Evolutionary conservation across 2,113 vertebrate species (phyloP), one percentile per base, ranked within the genome.

Genomic region (Pundamilia nyererei): DNA sequence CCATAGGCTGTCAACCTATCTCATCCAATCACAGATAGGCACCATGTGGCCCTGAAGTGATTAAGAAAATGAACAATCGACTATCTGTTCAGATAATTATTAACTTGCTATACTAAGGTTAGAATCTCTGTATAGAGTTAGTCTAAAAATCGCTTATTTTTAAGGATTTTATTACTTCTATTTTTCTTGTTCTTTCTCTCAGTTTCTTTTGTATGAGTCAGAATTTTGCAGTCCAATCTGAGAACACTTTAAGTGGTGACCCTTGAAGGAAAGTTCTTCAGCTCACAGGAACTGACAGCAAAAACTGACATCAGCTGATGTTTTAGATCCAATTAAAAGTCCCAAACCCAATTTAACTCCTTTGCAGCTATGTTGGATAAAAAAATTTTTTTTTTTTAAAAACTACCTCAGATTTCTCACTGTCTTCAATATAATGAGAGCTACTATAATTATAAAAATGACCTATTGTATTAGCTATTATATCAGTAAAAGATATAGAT

Each of bases 241-340:
- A 56, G 15, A 80, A 40, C 35, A 80, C 21, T 38, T 42, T 81
- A 45, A 81, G 35, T 58, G 79, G 79, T 58, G 79, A 45, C 54
- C 54, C 35, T 58, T 77, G 26, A 33, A 77, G 17, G 17, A 77
- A 77, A 77, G 72, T 51, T 51, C 26, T 77, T 77, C 26, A 47
- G 72, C 42, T 77, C 72, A 77, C 35, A 42, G 53, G 72, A 51
- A 33, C 45, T 58, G 79, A 58, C 54, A 45, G 14, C 35, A 81
- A 17, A 58, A 77, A 77, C 26, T 81, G 53, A 42, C 79, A 80
- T 56, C 10, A 4, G 79, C 53, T 80, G 53, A 81, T n/a, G 54
- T 81, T 58, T 81, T 12, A 81, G 35, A 81, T 58, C 54, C 21
- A 81, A 81, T 81, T 58, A 81, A 58, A 6, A 51, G 5, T n/a